These are phyloP conservation scores for Budorcas taxicolor DNA, from an alignment of 2,113 vertebrate species.

Conservation along the genomic window DNA sequence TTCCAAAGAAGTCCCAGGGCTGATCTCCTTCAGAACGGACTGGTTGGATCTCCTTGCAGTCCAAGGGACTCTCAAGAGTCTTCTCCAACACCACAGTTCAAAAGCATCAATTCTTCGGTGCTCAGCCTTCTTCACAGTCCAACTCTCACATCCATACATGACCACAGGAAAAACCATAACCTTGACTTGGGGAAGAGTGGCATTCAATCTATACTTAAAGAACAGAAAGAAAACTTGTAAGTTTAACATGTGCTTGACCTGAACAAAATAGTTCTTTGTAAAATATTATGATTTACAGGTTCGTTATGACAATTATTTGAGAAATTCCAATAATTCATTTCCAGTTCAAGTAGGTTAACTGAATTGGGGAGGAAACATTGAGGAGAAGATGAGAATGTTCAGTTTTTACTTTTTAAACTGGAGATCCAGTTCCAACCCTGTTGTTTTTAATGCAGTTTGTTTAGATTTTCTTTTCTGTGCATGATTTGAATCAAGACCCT, in stretches of 20 bases:
- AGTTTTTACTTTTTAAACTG: not conserved
- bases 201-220: not conserved
- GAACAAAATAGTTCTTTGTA: not conserved
- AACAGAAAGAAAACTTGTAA: not conserved
- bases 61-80: no score
- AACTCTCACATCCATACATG: no score
- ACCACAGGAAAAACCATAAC: no score
- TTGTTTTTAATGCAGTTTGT: not conserved
- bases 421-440: not conserved
- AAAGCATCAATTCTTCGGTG: no score
- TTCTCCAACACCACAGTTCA: no score
- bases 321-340: not conserved
- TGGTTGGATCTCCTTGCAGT: no score
- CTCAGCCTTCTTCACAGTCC: no score
- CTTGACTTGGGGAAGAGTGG: not conserved
- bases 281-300: not conserved
- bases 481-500: not conserved
- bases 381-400: not conserved
- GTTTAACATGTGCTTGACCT: not conserved
- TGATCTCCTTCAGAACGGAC: no score
- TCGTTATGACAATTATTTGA: not conserved
- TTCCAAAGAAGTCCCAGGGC: no score
- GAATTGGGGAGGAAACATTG: not conserved
- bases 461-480: not conserved
- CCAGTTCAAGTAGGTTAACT: not conserved